Conservation (phyloP, 2,113 vertebrate genomes). For the Apistogramma diplotaenia region DNA sequence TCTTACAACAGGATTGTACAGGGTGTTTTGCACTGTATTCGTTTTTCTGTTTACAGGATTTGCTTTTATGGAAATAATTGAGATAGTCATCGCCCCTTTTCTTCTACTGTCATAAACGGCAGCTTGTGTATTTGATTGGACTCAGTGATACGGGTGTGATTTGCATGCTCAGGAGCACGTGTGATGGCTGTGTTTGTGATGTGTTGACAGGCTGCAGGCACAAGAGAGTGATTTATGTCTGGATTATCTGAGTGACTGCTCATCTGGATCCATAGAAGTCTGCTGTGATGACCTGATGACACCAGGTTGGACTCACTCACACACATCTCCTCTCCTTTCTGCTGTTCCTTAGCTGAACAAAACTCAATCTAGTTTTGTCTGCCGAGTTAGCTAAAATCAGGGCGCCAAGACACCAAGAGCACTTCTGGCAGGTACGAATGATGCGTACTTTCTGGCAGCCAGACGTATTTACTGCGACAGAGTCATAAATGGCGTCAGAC, state of each 20-base stretch:
- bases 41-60: background rate
- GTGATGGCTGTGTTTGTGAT: background rate
- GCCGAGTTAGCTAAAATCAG: background rate
- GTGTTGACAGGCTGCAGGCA: conserved; percentile 56
- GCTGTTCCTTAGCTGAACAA: background rate
- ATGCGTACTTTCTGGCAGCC: conserved; percentile 7
- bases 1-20: background rate
- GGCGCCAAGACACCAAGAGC: background rate
- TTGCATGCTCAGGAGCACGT: background rate
- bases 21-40: background rate
- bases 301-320: conserved; percentile 56
- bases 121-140: background rate
- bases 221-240: conserved; percentile 59
- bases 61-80: background rate
- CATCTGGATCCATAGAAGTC: conserved; percentile 78
- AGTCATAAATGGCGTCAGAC: conserved; percentile 27
- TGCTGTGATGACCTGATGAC: conserved; percentile 75
- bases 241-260: conserved; percentile 78
- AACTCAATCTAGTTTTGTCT: background rate
- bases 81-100: background rate
- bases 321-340: background rate
- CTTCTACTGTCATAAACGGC: background rate
- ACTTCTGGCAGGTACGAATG: background rate
- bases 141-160: background rate
- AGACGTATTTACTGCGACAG: conserved; percentile 2